A percentile compares a stretch with the other conserved stretches of the same genome.
phyloP scores from a whole-genome alignment of 2,888 invertebrate genomes.

The Tetragnatha montana region DNA sequence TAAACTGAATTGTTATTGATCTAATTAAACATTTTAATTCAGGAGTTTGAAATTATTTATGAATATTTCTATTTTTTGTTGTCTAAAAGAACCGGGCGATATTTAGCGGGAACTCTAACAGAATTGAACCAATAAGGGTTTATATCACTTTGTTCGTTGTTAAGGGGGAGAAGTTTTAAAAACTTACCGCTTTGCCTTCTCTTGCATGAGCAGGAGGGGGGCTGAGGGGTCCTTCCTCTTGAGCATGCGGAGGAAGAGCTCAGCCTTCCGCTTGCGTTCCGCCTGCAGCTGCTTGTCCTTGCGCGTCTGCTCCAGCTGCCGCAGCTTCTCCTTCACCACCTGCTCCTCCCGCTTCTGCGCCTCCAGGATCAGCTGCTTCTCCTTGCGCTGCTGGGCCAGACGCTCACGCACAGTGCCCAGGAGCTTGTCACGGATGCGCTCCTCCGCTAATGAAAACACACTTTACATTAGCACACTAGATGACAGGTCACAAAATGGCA shows the following conservation, averaged over 20 bases:
- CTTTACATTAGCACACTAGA: background rate
- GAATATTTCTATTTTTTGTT: no score
- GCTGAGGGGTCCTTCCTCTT: conserved; percentile 38
- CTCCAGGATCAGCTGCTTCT: conserved; percentile 54
- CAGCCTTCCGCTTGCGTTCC: conserved; percentile 87
- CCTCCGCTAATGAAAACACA: conserved; percentile 75
- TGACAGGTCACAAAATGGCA: no score
- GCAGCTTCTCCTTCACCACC: conserved; percentile 71
- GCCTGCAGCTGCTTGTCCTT: conserved; percentile 76
- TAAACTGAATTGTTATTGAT: no score
- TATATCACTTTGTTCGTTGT: no score
- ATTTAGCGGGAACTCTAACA: no score
- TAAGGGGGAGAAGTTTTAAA: no score
- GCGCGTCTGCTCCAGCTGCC: conserved; percentile 74
- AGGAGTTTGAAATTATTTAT: no score
- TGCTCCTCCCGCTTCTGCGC: conserved; percentile 53
- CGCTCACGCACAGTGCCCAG: conserved; percentile 76
- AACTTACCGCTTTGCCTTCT: no score
- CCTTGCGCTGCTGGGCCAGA: conserved; percentile 73
- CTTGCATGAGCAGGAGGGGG: background rate
- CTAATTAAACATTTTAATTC: no score
- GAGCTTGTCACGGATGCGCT: conserved; percentile 74
- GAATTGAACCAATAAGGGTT: no score
- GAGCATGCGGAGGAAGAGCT: conserved; percentile 82
- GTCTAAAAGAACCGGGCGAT: no score